These are phyloP conservation scores for Campylomormyrus tamandua DNA, from an alignment of 2,113 vertebrate species.

Conservation along the genomic window DNA sequence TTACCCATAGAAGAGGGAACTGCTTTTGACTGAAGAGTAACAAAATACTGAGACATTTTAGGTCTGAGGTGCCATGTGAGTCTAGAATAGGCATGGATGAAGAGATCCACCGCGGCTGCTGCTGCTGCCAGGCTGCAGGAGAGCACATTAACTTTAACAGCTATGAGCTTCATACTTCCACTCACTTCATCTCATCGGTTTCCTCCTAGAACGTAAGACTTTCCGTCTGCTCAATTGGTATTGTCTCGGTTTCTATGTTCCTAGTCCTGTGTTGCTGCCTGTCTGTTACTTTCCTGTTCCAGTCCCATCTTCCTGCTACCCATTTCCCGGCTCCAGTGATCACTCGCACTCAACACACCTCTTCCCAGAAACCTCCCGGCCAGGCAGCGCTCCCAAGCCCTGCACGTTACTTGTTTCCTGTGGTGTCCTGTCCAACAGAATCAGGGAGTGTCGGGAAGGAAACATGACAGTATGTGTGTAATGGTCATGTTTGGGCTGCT, in stretches of 20 bases:
- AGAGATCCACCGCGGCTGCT: not conserved
- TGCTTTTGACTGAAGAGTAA: not conserved
- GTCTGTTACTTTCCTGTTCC: not conserved
- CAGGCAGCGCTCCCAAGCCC: not conserved
- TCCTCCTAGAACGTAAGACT: not conserved
- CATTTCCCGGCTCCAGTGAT: not conserved
- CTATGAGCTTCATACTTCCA: not conserved
- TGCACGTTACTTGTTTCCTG: not conserved
- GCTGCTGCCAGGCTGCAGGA: not conserved
- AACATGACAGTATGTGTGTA: not conserved
- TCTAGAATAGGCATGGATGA: not conserved
- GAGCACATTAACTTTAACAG: not conserved
- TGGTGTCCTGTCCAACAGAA: not conserved
- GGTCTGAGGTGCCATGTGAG: not conserved
- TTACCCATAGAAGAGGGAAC: not conserved
- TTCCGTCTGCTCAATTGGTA: not conserved
- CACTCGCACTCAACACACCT: not conserved
- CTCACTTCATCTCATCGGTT: not conserved
- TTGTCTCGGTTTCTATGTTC: not conserved
- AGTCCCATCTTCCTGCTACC: not conserved
- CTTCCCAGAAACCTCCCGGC: not conserved
- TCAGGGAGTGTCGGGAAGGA: not conserved
- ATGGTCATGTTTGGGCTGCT: not conserved
- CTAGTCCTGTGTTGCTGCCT: not conserved
- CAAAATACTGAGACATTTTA: not conserved